A percentile compares a stretch with the other conserved stretches of the same genome.
Evolutionary conservation across 2,113 vertebrate genomes (phyloP).

Genomic region (Salvator merianae): DNA sequence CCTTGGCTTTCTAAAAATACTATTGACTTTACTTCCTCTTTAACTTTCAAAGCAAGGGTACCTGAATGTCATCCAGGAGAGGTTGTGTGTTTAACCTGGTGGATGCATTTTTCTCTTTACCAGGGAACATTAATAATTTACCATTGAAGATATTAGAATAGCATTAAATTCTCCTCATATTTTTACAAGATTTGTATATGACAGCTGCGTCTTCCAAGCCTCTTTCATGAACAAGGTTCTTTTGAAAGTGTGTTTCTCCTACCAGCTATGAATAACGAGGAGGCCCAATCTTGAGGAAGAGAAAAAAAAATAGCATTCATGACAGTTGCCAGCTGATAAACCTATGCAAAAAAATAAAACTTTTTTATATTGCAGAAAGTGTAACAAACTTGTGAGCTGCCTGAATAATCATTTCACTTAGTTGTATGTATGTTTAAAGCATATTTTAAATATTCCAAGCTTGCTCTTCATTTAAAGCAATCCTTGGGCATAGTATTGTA

Average conservation of each 20-base stretch:
- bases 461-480: too few relatives aligned
- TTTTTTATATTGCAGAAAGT: not conserved
- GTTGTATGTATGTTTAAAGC: too few relatives aligned
- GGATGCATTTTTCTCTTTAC: conserved; percentile 53
- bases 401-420: conserved; percentile 17
- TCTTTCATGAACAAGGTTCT: conserved; percentile 45
- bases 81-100: conserved; percentile 67
- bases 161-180: conserved; percentile 52
- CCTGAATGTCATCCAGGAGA: conserved; percentile 47
- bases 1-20: conserved; percentile 59
- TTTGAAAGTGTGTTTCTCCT: conserved; percentile 43
- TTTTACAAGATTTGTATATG: conserved; percentile 52
- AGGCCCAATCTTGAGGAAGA: conserved; percentile 45
- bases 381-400: conserved; percentile 27
- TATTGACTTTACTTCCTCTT: conserved; percentile 60
- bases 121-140: conserved; percentile 69
- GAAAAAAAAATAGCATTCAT: conserved; percentile 45
- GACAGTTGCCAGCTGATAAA: conserved; percentile 55
- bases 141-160: conserved; percentile 59
- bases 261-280: conserved; percentile 44
- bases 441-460: too few relatives aligned
- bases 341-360: conserved; percentile 44
- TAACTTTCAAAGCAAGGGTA: conserved; percentile 50
- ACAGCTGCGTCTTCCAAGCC: conserved; percentile 30
- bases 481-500: too few relatives aligned